Percentiles rank a stretch among this genome's conserved stretches.
Conservation (phyloP, 2,888 invertebrate species). For the Artemia sinica region DNA sequence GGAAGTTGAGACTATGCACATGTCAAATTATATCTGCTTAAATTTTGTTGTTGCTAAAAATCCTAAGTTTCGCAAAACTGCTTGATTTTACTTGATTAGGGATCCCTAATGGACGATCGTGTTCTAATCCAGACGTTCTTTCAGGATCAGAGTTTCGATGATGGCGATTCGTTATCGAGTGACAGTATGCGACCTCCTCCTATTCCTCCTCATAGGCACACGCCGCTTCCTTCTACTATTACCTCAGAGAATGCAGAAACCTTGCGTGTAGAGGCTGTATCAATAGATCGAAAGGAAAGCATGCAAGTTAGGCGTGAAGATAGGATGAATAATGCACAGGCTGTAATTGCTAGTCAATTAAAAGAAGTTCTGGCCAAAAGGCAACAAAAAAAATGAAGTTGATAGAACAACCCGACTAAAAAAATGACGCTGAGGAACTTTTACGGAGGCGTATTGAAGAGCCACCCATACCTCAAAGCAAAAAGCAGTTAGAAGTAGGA, state of each 20-base stretch:
- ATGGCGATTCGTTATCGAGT: neutral
- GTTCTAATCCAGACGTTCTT: neutral
- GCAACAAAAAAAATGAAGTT: neutral
- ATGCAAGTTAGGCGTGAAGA: neutral
- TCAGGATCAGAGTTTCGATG: slow-evolving; percentile 12
- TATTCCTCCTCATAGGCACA: neutral
- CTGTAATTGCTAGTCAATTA: neutral
- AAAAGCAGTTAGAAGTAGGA: neutral
- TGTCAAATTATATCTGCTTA: too few species aligned
- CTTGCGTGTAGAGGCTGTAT: neutral
- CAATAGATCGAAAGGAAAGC: neutral
- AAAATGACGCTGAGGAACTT: too few species aligned
- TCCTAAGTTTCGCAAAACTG: too few species aligned
- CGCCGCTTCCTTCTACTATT: neutral
- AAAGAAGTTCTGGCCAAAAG: slow-evolving; percentile 8
- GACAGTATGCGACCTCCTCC: slow-evolving; percentile 5
- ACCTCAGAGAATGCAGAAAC: neutral
- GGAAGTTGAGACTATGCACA: too few species aligned
- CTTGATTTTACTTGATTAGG: too few species aligned
- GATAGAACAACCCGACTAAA: too few species aligned
- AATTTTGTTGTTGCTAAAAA: too few species aligned
- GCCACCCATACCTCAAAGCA: too few species aligned
- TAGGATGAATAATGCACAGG: neutral
- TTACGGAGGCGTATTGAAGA: too few species aligned
- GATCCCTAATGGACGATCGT: too few species aligned